phyloP scores from a whole-genome alignment of 2,113 vertebrate species.

The Toxotes jaculatrix region DNA sequence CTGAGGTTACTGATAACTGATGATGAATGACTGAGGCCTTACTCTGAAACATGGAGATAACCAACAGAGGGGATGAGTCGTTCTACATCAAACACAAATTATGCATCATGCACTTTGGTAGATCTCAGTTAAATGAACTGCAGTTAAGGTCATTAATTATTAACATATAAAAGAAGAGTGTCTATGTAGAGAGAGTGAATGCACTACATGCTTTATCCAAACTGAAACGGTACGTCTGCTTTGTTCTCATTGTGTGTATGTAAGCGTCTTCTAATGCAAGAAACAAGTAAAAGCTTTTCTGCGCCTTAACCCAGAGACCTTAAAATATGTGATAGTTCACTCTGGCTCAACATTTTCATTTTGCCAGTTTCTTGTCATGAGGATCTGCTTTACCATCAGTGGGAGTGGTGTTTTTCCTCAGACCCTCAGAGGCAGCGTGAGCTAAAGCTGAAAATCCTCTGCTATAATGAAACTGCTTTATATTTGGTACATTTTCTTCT shows the following conservation, averaged over 20 bases:
- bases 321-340: constrained; percentile 46
- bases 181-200: constrained; percentile 40
- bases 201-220: constrained; percentile 57
- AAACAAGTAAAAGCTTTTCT: constrained; percentile 42
- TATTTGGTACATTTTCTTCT: constrained; percentile 30
- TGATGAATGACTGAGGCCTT: not conserved
- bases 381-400: not conserved
- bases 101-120: constrained; percentile 79
- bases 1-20: constrained; percentile 10
- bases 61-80: not conserved
- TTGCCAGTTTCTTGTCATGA: not conserved
- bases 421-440: not conserved
- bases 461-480: constrained; percentile 42
- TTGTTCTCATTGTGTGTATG: constrained; percentile 28
- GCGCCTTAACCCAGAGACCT: constrained; percentile 75
- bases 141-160: constrained; percentile 44
- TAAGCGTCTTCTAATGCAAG: constrained; percentile 47
- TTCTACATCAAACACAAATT: constrained; percentile 29
- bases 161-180: constrained; percentile 11
- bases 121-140: constrained; percentile 60
- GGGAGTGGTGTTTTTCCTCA: not conserved
- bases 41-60: constrained; percentile 14
- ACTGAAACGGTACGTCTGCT: constrained; percentile 56
- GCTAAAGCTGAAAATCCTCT: constrained; percentile 3
- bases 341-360: constrained; percentile 21